Conservation (phyloP, 2,797 vertebrate genomes). For the Emydoidea blandingii region DNA sequence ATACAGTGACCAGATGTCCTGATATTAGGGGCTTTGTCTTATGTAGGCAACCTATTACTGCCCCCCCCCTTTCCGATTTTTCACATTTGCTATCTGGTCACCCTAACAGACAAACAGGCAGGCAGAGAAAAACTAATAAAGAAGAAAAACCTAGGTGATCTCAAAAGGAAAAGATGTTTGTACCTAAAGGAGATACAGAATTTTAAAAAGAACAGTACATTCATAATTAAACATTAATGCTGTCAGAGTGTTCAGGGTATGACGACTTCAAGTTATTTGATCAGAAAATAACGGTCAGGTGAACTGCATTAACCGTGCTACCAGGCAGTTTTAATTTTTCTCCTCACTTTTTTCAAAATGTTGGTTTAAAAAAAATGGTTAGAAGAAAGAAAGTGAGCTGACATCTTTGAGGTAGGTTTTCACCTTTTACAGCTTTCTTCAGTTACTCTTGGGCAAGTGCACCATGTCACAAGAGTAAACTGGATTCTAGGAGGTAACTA, state of each 20-base stretch:
- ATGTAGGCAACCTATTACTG: neutral
- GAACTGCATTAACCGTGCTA: neutral
- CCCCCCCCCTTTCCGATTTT: neutral
- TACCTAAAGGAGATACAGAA: neutral
- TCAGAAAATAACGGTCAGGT: neutral
- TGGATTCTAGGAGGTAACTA: neutral
- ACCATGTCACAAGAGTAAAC: neutral
- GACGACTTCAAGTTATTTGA: neutral
- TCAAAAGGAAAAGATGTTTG: neutral
- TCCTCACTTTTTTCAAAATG: neutral
- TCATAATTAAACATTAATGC: neutral
- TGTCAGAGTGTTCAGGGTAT: neutral
- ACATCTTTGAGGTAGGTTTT: neutral
- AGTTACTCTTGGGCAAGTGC: neutral
- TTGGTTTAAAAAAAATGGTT: neutral
- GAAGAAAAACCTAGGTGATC: neutral
- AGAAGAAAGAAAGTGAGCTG: neutral
- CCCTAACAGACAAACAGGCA: neutral
- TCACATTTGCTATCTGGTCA: neutral
- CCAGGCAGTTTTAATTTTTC: neutral
- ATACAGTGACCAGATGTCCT: neutral
- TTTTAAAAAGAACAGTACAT: neutral
- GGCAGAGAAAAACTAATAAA: neutral
- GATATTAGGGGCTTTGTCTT: neutral
- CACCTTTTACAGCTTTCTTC: neutral